These are phyloP conservation scores for Halocynthia roretzi DNA, from an alignment of 23 tunicate genomes.

Conservation along the genomic window DNA sequence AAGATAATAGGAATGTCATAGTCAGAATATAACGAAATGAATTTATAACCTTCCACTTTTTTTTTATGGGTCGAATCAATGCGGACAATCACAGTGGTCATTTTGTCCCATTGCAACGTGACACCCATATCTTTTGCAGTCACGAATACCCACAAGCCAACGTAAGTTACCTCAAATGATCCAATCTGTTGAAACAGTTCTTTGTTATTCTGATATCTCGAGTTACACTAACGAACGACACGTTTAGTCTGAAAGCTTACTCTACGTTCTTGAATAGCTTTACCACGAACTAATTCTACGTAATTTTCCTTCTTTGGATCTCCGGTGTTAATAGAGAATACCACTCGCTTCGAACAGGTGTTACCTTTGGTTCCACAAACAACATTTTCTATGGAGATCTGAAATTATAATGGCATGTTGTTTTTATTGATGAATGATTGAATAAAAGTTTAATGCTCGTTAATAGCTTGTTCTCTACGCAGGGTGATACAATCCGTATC, in stretches of 20 bases:
- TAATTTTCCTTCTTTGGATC: slow-evolving; percentile 53
- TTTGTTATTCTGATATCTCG: not conserved
- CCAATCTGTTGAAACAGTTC: slow-evolving; percentile 49
- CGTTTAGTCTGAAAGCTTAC: slow-evolving; percentile 22
- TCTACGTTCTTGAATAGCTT: slow-evolving; percentile 75
- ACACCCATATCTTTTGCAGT: slow-evolving; percentile 85
- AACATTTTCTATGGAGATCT: slow-evolving; percentile 91
- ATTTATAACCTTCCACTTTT: slow-evolving; percentile 70
- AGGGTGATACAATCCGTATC: too few species aligned
- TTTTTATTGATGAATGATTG: not conserved
- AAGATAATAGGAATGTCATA: not conserved
- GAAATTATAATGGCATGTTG: not conserved
- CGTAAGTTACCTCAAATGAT: slow-evolving; percentile 86
- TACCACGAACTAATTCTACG: slow-evolving; percentile 91
- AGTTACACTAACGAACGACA: slow-evolving; percentile 1
- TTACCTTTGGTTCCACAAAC: slow-evolving; percentile 87
- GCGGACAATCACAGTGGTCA: slow-evolving; percentile 71
- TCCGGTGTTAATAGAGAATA: slow-evolving; percentile 81
- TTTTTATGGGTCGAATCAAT: slow-evolving; percentile 71
- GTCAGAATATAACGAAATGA: not conserved
- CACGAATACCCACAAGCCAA: slow-evolving; percentile 92
- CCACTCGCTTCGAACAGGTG: slow-evolving; percentile 82
- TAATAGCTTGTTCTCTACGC: not conserved
- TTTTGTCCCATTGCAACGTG: slow-evolving; percentile 92
- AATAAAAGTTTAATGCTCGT: not conserved